phyloP scores from a whole-genome alignment of 2,113 vertebrate genomes.

The Miniopterus natalensis region DNA sequence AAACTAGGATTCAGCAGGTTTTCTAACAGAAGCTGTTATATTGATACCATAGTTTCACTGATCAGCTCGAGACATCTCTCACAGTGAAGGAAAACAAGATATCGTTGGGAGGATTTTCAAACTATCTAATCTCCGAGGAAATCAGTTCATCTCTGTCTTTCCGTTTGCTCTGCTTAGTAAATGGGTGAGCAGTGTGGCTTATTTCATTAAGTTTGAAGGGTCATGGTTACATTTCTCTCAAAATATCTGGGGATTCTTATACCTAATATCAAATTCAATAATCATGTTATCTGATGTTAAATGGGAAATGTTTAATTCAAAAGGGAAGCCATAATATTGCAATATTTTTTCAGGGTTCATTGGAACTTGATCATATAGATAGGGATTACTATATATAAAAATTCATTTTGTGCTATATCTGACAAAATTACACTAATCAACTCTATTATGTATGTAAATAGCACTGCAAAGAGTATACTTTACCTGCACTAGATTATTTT shows the following conservation, averaged over 20 bases:
- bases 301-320: conserved; percentile 12
- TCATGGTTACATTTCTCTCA: background rate
- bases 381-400: background rate
- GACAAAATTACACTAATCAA: conserved; percentile 2
- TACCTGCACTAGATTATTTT: background rate
- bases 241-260: background rate
- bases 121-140: conserved; percentile 41
- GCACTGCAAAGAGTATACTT: background rate
- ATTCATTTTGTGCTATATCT: background rate
- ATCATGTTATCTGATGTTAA: background rate
- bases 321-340: conserved; percentile 18
- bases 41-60: conserved; percentile 11
- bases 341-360: background rate
- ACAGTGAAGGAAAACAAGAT: conserved; percentile 61
- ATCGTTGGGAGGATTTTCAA: background rate
- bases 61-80: conserved; percentile 53
- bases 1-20: background rate
- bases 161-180: conserved; percentile 14
- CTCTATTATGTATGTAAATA: background rate
- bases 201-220: background rate
- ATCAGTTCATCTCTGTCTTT: conserved; percentile 60
- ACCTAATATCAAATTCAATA: background rate
- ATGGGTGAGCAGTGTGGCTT: background rate
- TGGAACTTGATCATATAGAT: background rate
- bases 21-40: background rate